Evolutionary conservation across 2,888 invertebrate species (phyloP).

Genomic region (Tryphoninae sp.): DNA sequence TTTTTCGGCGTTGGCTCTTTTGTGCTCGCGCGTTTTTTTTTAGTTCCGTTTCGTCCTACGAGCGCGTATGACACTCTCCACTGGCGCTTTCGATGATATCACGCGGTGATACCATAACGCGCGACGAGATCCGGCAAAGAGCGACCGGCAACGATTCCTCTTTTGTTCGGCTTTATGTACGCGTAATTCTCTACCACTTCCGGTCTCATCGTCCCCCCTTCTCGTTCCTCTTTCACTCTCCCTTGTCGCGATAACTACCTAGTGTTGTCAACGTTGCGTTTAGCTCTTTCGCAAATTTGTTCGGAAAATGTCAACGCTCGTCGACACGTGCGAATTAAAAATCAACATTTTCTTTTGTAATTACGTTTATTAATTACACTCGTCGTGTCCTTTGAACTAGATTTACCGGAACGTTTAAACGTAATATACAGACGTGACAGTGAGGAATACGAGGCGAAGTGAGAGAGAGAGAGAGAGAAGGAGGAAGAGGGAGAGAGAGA

Average conservation of each 20-base stretch:
- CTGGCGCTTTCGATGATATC: slow-evolving; percentile 48
- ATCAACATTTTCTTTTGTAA: too few species aligned
- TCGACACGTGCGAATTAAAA: too few species aligned
- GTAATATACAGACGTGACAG: too few species aligned
- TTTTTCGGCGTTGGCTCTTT: not conserved
- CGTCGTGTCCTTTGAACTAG: too few species aligned
- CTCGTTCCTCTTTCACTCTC: slow-evolving; percentile 14
- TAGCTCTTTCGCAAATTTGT: too few species aligned
- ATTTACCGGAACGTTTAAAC: too few species aligned
- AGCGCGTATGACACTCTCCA: slow-evolving; percentile 40
- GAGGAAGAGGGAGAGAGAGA: slow-evolving; percentile 25
- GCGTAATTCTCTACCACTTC: slow-evolving; percentile 53
- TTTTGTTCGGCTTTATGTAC: slow-evolving; percentile 52
- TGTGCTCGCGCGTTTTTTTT: not conserved
- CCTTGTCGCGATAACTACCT: slow-evolving; percentile 40
- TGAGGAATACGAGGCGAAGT: not conserved
- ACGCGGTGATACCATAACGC: slow-evolving; percentile 35
- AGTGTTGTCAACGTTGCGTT: too few species aligned
- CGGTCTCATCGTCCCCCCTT: slow-evolving; percentile 24
- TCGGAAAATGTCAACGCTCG: too few species aligned
- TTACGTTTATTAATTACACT: too few species aligned
- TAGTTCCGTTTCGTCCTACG: not conserved
- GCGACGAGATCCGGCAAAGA: slow-evolving; percentile 13
- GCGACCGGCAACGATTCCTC: slow-evolving; percentile 25
- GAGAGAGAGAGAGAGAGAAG: slow-evolving; percentile 2